Evolutionary conservation across 2,888 invertebrate genomes (phyloP), one percentile per base, ranked within the genome.

Genomic region (Pristionchus exspectatus): DNA sequence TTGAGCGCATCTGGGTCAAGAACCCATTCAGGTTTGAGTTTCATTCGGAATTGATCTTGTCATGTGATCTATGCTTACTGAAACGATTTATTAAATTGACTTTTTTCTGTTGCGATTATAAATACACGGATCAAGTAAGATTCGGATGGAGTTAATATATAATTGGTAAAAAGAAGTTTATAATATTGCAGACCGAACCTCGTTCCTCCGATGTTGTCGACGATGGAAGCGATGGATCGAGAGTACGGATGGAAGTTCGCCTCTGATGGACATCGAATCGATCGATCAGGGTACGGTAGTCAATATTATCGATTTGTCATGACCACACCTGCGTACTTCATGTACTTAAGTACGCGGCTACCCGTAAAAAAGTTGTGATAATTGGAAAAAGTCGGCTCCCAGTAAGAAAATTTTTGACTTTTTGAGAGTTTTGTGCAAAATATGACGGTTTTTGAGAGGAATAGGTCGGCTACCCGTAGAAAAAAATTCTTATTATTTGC

Each of bases 181-280:
- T 72, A 4, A 77, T n/a, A 18, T 84, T 84, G 84, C 59, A 85
- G 84, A 38, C 2, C 84, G 2, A 85, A 85, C 10, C 84, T 85
- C 27, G 59, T 59, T 27, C 59, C 84, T 5, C 84, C 84, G 16
- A 59, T 33, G 18, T 30, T 85, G 44, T 18, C 30, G 0, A 21
- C 56, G 18, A 16, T 59, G 33, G 59, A 44, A 5, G 59, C n/a
- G 59, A 85, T 85, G 84, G 38, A 21, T 14, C 21, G 24, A 2
- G 84, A 85, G 33, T 85, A 85, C 38, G 84, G 84, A 30, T 85
- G 84, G 84, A 85, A 85, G 59, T 85, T 85, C 33, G 21, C 56
- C 24, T 7, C 30, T 7, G 18, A 27, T 12, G 33, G 84, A n/a
- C 56, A 83, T 14, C 7, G 27, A 30, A 50, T 24, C 50, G n/a